Conservation (phyloP, 1,140 invertebrate genomes). For the Anadara kagoshimensis region DNA sequence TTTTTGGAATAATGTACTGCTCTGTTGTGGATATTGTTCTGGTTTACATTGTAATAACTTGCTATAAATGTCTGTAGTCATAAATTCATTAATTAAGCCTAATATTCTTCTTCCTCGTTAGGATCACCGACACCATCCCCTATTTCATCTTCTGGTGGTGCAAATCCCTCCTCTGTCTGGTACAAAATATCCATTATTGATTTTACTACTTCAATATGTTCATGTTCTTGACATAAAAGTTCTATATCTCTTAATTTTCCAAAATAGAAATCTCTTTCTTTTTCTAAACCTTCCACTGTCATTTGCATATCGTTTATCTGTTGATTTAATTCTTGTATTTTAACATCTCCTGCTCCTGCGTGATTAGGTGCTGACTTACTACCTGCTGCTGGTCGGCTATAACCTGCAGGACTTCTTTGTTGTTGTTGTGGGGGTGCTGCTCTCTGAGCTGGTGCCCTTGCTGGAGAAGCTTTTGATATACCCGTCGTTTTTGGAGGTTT, state of each 20-base stretch:
- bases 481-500: slow-evolving; percentile 8
- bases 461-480: slow-evolving; percentile 1
- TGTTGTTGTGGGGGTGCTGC: slow-evolving; percentile 26
- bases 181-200: slow-evolving; percentile 98
- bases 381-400: slow-evolving; percentile 16
- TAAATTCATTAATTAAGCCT: not conserved
- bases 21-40: too few relatives aligned
- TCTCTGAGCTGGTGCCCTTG: slow-evolving; percentile 8
- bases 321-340: slow-evolving; percentile 44
- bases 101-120: slow-evolving; percentile 59
- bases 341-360: slow-evolving; percentile 37
- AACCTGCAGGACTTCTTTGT: slow-evolving; percentile 14
- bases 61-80: too few relatives aligned
- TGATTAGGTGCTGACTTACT: slow-evolving; percentile 26
- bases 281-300: slow-evolving; percentile 94
- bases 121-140: slow-evolving; percentile 44
- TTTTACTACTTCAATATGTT: slow-evolving; percentile 83
- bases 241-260: slow-evolving; percentile 98
- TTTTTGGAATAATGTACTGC: too few relatives aligned
- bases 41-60: too few relatives aligned
- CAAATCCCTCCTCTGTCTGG: slow-evolving; percentile 98
- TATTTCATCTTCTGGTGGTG: slow-evolving; percentile 87
- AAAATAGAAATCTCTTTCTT: slow-evolving; percentile 99
- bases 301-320: slow-evolving; percentile 88
- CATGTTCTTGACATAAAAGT: slow-evolving; percentile 97